These are phyloP conservation scores for Menidia menidia DNA, from an alignment of 2,797 vertebrate species.

Conservation along the genomic window DNA sequence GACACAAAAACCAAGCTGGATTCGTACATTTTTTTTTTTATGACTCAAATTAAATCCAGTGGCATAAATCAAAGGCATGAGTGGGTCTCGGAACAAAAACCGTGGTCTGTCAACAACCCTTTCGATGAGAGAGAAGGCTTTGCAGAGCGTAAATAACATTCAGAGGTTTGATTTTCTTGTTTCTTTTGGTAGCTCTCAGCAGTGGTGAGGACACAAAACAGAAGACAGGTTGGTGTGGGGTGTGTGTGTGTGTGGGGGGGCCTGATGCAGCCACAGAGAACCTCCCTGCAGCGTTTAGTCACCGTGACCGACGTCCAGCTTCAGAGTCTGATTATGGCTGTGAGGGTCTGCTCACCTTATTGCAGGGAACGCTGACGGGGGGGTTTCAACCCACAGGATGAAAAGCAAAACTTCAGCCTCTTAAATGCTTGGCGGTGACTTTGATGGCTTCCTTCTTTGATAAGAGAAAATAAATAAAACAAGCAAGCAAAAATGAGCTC, in stretches of 20 bases:
- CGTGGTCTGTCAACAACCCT: slow-evolving; percentile 26
- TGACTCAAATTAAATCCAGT: slow-evolving; percentile 30
- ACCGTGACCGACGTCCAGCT: slow-evolving; percentile 42
- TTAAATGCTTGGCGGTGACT: slow-evolving; percentile 69
- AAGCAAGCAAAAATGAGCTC: slow-evolving; percentile 14
- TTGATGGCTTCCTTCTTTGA: slow-evolving; percentile 68
- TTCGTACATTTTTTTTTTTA: slow-evolving; percentile 3
- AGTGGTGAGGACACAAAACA: slow-evolving; percentile 51
- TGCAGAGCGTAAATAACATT: slow-evolving; percentile 60
- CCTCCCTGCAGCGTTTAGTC: slow-evolving; percentile 12
- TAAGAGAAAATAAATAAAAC: not conserved
- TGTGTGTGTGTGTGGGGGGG: too few relatives aligned
- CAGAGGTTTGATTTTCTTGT: slow-evolving; percentile 60
- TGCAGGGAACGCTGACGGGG: slow-evolving; percentile 25
- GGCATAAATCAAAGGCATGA: slow-evolving; percentile 46
- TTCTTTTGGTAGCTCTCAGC: slow-evolving; percentile 56
- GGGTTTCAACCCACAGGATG: slow-evolving; percentile 35
- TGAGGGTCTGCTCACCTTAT: slow-evolving; percentile 32
- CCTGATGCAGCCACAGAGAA: not conserved
- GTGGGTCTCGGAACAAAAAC: slow-evolving; percentile 19
- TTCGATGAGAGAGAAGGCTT: slow-evolving; percentile 33
- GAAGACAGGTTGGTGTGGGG: slow-evolving; percentile 45
- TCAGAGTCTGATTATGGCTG: slow-evolving; percentile 21
- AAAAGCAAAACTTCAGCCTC: slow-evolving; percentile 34
- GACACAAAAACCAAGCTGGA: slow-evolving; percentile 10